Conservation (phyloP, 2,797 vertebrate genomes). For the Microhierax caerulescens region DNA sequence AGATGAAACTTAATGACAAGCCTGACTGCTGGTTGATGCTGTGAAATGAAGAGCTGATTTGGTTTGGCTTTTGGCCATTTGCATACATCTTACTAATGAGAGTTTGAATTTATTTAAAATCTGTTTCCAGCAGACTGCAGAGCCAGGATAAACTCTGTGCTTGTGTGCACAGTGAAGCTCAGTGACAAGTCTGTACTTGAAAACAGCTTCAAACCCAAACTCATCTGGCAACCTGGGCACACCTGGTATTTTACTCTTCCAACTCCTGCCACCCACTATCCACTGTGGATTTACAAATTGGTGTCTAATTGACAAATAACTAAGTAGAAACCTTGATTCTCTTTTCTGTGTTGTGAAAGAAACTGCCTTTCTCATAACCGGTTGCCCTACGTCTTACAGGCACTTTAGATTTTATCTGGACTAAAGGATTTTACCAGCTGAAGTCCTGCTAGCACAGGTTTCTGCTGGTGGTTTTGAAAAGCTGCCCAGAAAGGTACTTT, state of each 20-base stretch:
- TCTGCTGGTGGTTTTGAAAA: constrained; percentile 25
- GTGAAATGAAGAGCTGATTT: background rate
- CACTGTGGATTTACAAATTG: constrained; percentile 23
- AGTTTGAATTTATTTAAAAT: background rate
- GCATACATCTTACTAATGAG: background rate
- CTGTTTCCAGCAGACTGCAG: background rate
- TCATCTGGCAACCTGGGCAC: background rate
- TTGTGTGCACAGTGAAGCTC: background rate
- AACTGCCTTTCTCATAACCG: background rate
- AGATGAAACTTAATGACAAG: background rate
- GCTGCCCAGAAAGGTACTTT: background rate
- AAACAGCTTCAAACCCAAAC: background rate
- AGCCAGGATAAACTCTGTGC: background rate
- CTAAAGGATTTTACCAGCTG: background rate
- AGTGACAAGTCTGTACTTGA: background rate
- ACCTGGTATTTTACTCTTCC: background rate
- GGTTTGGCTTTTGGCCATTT: background rate
- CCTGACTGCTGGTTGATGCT: background rate
- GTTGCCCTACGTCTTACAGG: background rate
- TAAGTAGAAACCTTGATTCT: background rate
- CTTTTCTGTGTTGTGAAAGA: constrained; percentile 1
- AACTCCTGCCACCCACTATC: background rate
- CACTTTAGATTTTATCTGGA: constrained; percentile 46
- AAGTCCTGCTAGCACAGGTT: constrained; percentile 26
- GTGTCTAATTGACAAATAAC: background rate